Evolutionary conservation across 2,113 vertebrate genomes (phyloP).

Genomic region (Nothoprocta pentlandii): DNA sequence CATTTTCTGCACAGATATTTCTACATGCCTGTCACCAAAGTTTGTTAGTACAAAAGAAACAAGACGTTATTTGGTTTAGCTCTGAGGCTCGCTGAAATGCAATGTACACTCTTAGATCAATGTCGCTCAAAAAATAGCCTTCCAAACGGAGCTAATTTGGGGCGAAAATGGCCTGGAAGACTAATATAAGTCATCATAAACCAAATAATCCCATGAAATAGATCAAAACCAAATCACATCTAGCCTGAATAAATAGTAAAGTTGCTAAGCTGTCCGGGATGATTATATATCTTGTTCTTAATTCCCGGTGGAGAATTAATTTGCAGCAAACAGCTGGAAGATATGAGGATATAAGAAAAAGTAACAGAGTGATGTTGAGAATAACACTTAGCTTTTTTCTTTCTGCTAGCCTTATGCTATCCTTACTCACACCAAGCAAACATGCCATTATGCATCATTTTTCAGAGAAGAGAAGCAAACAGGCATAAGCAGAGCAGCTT

Average conservation of each 20-base stretch:
- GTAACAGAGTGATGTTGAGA: not conserved
- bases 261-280: not conserved
- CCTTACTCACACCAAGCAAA: not conserved
- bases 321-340: not conserved
- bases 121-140: not conserved
- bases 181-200: not conserved
- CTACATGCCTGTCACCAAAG: not conserved
- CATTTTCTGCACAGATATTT: not conserved
- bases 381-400: not conserved
- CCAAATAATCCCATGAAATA: not conserved
- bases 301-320: not conserved
- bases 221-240: not conserved
- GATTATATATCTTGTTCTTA: not conserved
- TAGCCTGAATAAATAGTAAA: not conserved
- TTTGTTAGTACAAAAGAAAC: not conserved
- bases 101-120: not conserved
- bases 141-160: not conserved
- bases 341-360: not conserved
- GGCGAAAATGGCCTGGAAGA: not conserved
- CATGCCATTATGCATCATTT: not conserved
- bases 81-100: not conserved
- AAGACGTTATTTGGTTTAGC: not conserved
- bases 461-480: not conserved
- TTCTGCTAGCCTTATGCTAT: not conserved
- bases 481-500: not conserved